Evolutionary conservation across 2,113 vertebrate genomes (phyloP), one percentile per base, ranked within the genome.

Genomic region (Reinhardtius hippoglossoides): DNA sequence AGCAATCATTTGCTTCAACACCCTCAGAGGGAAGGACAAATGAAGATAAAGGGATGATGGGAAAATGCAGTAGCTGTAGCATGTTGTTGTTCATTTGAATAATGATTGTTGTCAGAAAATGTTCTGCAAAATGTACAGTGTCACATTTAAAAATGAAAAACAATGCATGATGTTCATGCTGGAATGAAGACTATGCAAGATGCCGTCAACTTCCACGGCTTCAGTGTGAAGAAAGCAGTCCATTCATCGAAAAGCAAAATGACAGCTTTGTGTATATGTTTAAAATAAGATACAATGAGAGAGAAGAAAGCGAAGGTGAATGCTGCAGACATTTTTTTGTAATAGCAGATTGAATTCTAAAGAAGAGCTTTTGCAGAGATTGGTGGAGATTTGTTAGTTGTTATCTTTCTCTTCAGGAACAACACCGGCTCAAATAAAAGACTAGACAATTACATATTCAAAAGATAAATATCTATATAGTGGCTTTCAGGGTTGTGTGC

Each of bases 1-100:
- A 67, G 62, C 48, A 86, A 77, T 77, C 52, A 56, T 58, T 85
- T 76, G 67, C 82, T 74, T 27, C 64, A 78, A 37, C 50, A 76
- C 57, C 37, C 26, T 69, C 23, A n/a, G 50, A 31, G 20, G 56
- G 50, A 61, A 68, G 48, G 21, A 35, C 58, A 64, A 67, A 76
- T 67, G 58, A 56, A 54, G 23, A 77, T 52, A 55, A 61, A 66
- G 80, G 23, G 50, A 60, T 15, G 20, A 71, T 67, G 37, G 56
- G 60, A 63, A 67, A 78, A 66, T 64, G 31, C 7, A 61, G 31
- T 7, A 26, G 46, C 5, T 66, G n/a, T 60, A 26, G 26, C 56
- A 65, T 26, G 66, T 70, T 57, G 58, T 58, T 54, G 57, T 44
- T 67, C 0, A 15, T 65, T 48, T 50, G 24, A 0, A 46, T 0